These are phyloP conservation scores for Steinernema hermaphroditum DNA, from an alignment of 2,888 invertebrate species.

Conservation along the genomic window DNA sequence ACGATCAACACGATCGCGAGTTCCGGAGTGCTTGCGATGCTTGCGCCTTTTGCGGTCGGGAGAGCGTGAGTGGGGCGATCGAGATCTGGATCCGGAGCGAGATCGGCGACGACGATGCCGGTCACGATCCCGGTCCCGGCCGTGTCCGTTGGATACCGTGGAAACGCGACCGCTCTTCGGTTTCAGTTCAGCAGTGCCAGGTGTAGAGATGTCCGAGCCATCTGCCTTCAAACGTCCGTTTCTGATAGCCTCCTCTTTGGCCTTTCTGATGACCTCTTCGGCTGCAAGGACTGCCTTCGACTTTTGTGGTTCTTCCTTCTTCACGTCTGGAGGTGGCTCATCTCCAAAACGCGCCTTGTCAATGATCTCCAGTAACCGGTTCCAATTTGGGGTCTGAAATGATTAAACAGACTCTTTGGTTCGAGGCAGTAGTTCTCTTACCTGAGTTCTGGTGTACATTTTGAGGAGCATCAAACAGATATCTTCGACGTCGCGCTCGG, in stretches of 20 bases:
- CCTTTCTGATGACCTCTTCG: constrained; percentile 28
- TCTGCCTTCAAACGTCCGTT: constrained; percentile 34
- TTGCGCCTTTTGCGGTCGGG: background rate
- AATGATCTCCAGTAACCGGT: constrained; percentile 36
- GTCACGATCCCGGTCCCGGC: background rate
- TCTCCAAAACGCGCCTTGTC: constrained; percentile 33
- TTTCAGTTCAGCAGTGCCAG: background rate
- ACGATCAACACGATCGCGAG: background rate
- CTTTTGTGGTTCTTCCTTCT: constrained; percentile 32
- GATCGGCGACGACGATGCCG: background rate
- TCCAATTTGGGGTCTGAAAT: constrained; percentile 39
- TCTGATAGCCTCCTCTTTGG: constrained; percentile 39
- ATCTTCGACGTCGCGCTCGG: constrained; percentile 54
- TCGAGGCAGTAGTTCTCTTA: constrained; percentile 36
- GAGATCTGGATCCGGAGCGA: background rate
- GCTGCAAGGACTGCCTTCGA: constrained; percentile 40
- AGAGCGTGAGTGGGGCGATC: background rate
- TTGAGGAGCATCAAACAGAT: constrained; percentile 53
- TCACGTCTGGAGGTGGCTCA: constrained; percentile 38
- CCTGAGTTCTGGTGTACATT: constrained; percentile 54
- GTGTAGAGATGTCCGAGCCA: background rate
- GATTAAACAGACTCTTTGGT: background rate
- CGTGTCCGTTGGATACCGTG: background rate
- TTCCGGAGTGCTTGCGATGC: background rate
- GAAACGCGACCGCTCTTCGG: background rate